A percentile compares a stretch with the other conserved stretches of the same genome.
phyloP scores from a whole-genome alignment of 2,888 invertebrate genomes.

The Ophion ellenae region DNA sequence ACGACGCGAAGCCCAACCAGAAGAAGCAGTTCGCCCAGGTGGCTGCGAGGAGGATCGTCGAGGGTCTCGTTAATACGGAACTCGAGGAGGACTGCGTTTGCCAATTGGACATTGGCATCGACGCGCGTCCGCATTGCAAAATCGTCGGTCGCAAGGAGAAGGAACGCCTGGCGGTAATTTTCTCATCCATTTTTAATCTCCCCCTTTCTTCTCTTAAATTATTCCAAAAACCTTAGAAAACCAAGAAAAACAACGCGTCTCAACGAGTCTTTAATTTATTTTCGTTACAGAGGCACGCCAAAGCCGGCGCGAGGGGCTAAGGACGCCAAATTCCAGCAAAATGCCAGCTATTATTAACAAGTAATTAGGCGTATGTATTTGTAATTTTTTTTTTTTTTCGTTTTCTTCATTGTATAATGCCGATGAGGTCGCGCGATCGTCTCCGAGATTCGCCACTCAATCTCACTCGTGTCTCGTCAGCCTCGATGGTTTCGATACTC shows the following conservation, averaged over 20 bases:
- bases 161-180: slow-evolving; percentile 71
- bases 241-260: background rate
- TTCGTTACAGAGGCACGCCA: slow-evolving; percentile 76
- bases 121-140: slow-evolving; percentile 78
- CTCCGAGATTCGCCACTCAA: slow-evolving; percentile 15
- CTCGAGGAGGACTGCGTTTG: slow-evolving; percentile 82
- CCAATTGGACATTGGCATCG: slow-evolving; percentile 73
- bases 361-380: slow-evolving; percentile 74
- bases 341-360: slow-evolving; percentile 66
- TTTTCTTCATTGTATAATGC: slow-evolving; percentile 57
- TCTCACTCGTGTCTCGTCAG: slow-evolving; percentile 25
- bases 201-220: background rate
- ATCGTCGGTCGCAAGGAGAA: slow-evolving; percentile 79
- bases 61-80: slow-evolving; percentile 77
- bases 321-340: slow-evolving; percentile 57
- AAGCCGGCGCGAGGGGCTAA: slow-evolving; percentile 69
- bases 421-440: slow-evolving; percentile 56
- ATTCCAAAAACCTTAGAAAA: background rate
- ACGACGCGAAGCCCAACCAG: slow-evolving; percentile 85
- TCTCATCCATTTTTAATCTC: background rate
- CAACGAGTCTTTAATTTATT: slow-evolving; percentile 9
- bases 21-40: slow-evolving; percentile 87
- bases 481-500: slow-evolving; percentile 3
- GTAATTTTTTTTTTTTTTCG: slow-evolving; percentile 69
- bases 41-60: slow-evolving; percentile 79